Evolutionary conservation across 2,113 vertebrate species (phyloP), one percentile per base, ranked within the genome.

Genomic region (Puntigrus tetrazona): DNA sequence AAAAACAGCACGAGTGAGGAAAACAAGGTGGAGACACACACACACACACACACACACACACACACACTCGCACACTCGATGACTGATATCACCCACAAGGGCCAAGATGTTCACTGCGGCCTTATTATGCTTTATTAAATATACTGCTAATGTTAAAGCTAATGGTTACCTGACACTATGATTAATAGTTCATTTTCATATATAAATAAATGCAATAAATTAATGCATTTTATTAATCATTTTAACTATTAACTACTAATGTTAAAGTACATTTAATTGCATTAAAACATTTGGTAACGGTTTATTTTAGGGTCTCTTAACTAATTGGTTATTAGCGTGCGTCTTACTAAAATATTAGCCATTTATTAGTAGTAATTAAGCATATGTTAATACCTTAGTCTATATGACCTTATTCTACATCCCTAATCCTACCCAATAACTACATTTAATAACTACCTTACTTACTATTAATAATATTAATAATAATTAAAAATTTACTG

Each of bases 1-100:
- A 84, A 87, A 87, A 87, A 84, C 82, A 84, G 82, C 77, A 76
- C 18, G 67, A 74, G 45, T 67, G 59, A 80, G 20, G 70, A 87
- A 84, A 87, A 87, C 86, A 87, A 84, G 76, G 69, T 80, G 61
- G 38, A 78, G 43, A 27, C 22, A n/a, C 31, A 59, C 47, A 78
- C 59, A 50, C 50, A 10, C 55, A 45, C n/a, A n/a, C n/a, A n/a
- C 31, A 59, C 47, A 78, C 59, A 50, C 50, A 10, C 55, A 27
- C 22, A n/a, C 31, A 59, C 47, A 78, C 59, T 38, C 50, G 7
- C 55, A 45, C 38, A 1, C 61, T 67, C 14, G 61, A 59, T 31
- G 41, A 74, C 57, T 75, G 34, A 70, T 70, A 70, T 38, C 34
- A 9, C 67, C 18, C 41, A n/a, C 41, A 16, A 41, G 38, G 25